Evolutionary conservation across 2,888 invertebrate genomes (phyloP).

Genomic region (Gastrophysa polygoni): DNA sequence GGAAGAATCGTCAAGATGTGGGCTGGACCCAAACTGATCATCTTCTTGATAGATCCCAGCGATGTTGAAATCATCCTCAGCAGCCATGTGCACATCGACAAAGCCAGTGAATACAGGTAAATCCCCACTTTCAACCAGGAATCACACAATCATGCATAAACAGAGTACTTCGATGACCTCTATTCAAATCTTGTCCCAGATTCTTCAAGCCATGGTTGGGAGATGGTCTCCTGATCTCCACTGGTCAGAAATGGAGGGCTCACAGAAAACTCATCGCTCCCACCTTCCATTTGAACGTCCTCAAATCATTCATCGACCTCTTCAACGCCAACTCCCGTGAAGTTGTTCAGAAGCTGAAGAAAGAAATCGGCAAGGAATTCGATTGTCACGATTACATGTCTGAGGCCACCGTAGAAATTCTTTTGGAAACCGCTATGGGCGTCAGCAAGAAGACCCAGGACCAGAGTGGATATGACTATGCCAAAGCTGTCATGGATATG

Average conservation of each 20-base stretch:
- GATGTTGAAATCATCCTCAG: slow-evolving; percentile 80
- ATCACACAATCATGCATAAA: no score
- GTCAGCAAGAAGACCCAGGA: slow-evolving; percentile 83
- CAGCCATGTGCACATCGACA: slow-evolving; percentile 81
- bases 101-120: slow-evolving; percentile 70
- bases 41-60: slow-evolving; percentile 77
- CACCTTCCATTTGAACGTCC: slow-evolving; percentile 85
- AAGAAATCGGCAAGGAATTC: slow-evolving; percentile 73
- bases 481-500: slow-evolving; percentile 90
- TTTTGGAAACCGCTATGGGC: slow-evolving; percentile 85
- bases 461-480: slow-evolving; percentile 82
- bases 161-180: no score
- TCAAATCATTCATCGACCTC: slow-evolving; percentile 84
- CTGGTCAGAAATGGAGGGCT: slow-evolving; percentile 85
- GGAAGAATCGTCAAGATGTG: slow-evolving; percentile 71
- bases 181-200: slow-evolving; percentile 39
- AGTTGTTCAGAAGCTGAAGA: slow-evolving; percentile 74
- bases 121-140: not conserved
- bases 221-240: slow-evolving; percentile 80
- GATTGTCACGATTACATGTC: slow-evolving; percentile 86
- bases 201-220: slow-evolving; percentile 87
- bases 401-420: slow-evolving; percentile 82
- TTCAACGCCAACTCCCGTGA: slow-evolving; percentile 83
- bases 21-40: slow-evolving; percentile 76
- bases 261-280: slow-evolving; percentile 87